Base-by-base conservation (phyloP, 2,888 invertebrate genomes). In the Apamea crenata region DNA sequence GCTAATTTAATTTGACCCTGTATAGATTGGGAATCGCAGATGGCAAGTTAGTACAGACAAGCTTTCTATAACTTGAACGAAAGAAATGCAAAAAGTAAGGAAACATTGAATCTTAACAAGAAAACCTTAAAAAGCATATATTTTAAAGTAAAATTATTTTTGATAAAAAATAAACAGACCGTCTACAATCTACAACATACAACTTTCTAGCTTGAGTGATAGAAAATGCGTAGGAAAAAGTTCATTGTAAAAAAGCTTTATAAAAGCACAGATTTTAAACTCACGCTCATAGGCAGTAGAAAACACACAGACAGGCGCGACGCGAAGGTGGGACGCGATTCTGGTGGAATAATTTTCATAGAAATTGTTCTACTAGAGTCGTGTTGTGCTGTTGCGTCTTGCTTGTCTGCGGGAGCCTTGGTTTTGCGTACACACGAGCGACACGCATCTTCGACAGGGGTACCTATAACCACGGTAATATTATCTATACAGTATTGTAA, bases 221-320 rank as follows among this genome's bases (percentile, higher is more conserved):
- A 61, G 10, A 73, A 80, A 72, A 32, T 32, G 21, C 59, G 7
- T 29, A 53, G 16, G 3, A 18, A 4, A 53, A 72, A n/a, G n/a
- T n/a, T n/a, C 12, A 29, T 2, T 29, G 32, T 8, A 50, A 77
- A 36, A n/a, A 50, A 36, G 16, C 10, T 5, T n/a, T 2, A 10
- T 12, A 82, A 78, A 77, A 69, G 29, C 36, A 25, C 16, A 65
- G 84, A 80, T 75, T 84, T 67, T 72, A 69, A 80, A 83, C 80
- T 84, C 84, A 84, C 84, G 81, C 69, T 80, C 50, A 18, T 32
- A 56, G 16, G n/a, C 25, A 10, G 61, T 59, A 56, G 50, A 72
- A 83, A 83, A 32, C 16, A 47, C 68, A 56, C 12, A 56, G 25
- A 25, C 56, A 56, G 25, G 56, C n/a, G 25, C 1, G 25, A n/a